Percentiles rank a stretch among this genome's conserved stretches.
Evolutionary conservation across 2,113 vertebrate genomes (phyloP).

Genomic region (Corydoras sp.): DNA sequence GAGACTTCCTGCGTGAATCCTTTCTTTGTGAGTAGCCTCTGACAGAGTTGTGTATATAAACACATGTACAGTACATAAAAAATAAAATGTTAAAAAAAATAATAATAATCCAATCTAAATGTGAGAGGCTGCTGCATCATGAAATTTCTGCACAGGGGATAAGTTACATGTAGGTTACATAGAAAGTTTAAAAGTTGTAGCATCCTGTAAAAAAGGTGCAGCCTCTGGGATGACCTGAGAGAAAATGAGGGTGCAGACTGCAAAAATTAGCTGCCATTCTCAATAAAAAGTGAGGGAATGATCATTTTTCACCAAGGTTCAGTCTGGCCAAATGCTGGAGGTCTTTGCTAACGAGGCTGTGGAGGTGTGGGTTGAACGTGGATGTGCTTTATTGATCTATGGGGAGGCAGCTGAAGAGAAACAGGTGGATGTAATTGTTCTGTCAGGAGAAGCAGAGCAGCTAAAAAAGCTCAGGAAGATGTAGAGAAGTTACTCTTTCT

Average conservation of each 20-base stretch:
- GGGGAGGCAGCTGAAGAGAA: constrained; percentile 15
- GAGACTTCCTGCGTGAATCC: background rate
- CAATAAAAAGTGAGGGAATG: background rate
- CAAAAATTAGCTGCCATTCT: constrained; percentile 5
- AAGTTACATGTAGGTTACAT: too few relatives aligned
- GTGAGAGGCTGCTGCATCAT: too few relatives aligned
- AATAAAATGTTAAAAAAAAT: too few relatives aligned
- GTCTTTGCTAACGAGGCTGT: constrained; percentile 19
- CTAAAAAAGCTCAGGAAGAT: too few relatives aligned
- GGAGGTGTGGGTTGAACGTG: constrained; percentile 10
- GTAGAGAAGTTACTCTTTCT: too few relatives aligned
- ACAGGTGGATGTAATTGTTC: constrained; percentile 22
- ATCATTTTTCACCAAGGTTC: constrained; percentile 9
- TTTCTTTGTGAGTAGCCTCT: background rate
- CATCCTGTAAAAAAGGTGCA: too few relatives aligned
- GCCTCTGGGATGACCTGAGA: too few relatives aligned
- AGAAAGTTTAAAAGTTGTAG: too few relatives aligned
- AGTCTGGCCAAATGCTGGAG: background rate
- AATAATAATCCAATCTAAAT: too few relatives aligned
- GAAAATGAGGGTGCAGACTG: too few relatives aligned
- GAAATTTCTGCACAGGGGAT: too few relatives aligned
- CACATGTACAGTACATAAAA: too few relatives aligned
- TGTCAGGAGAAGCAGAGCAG: constrained; percentile 1
- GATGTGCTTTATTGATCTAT: constrained; percentile 28
- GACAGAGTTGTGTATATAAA: background rate